Evolutionary conservation across 2,888 invertebrate species (phyloP), one percentile per base, ranked within the genome.

Genomic region (Cylindroiulus punctatus): DNA sequence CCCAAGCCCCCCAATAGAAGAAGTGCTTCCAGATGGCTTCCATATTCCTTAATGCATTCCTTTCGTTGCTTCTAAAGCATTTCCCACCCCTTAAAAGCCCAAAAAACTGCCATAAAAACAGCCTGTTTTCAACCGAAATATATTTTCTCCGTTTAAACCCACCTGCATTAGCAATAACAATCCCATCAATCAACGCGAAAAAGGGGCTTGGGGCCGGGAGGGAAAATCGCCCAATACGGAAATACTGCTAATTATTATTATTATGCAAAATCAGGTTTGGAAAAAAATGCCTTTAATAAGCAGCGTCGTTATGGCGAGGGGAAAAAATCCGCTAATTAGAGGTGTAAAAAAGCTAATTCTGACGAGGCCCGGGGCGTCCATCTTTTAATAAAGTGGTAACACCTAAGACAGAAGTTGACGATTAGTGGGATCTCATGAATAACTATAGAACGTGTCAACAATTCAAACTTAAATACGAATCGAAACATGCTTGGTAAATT

Each of bases 141-240:
- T 76, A 76, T 76, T 76, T 76, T 76, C 76, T 30, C 76, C 14
- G 76, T 76, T 76, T 76, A 76, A 76, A 76, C 76, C 76, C 76
- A 76, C 76, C 76, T 76, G 76, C 76, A 76, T 76, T 76, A 76
- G 76, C 76, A 76, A 76, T 76, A 76, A 76, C 76, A 76, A 76
- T 76, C 76, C 76, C 76, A 76, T 76, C 76, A 76, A 76, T 76
- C 76, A 76, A 76, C 0, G 76, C 17, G 26, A 26, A 76, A 14
- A 76, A 76, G 76, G 30, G 30, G 76, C 76, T 76, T 30, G 76
- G 76, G 76, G 30, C 76, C 76, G 14, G 30, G 76, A 76, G 76
- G 76, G 12, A 65, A n/a, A 30, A 76, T 30, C 22, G 30, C 76
- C 14, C 76, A 76, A 76, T 76, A 76, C 76, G 76, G 76, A 76